These are phyloP conservation scores for Holothuria scabra DNA, from an alignment of 53 echinoderm and acorn worm genomes.

Conservation along the genomic window DNA sequence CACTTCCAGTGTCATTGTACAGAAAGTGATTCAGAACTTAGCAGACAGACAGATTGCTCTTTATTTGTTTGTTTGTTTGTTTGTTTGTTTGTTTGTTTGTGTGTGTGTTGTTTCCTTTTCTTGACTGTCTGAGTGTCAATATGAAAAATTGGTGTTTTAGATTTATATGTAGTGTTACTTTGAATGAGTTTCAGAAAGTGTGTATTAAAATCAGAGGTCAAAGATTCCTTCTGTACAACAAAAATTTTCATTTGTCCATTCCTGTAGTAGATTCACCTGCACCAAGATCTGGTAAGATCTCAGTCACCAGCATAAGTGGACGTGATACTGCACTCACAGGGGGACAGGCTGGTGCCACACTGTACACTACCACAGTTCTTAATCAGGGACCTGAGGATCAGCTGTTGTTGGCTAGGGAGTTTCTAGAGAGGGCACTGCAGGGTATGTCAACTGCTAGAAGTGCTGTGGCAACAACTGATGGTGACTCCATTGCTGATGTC, in stretches of 20 bases:
- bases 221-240: not conserved
- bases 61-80: no score
- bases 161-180: no score
- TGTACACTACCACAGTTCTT: conserved; percentile 82
- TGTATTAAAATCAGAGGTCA: no score
- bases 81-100: no score
- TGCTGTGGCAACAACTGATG: conserved; percentile 91
- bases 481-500: conserved; percentile 91
- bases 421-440: conserved; percentile 89
- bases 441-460: conserved; percentile 88
- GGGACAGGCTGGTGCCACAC: conserved; percentile 64
- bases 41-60: no score
- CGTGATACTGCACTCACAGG: conserved; percentile 47
- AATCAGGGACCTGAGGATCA: conserved; percentile 83
- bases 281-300: conserved; percentile 14
- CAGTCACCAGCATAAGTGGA: conserved; percentile 36
- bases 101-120: no score
- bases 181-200: no score
- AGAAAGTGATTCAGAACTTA: no score
- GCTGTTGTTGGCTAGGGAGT: conserved; percentile 83
- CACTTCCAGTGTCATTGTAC: no score
- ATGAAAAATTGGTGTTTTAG: no score
- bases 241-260: not conserved
- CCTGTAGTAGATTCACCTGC: conserved; percentile 4
- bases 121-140: no score